Percentiles rank a stretch among this genome's conserved stretches.
Conservation (phyloP, 1,140 invertebrate species). For the Drosophila cardini region DNA sequence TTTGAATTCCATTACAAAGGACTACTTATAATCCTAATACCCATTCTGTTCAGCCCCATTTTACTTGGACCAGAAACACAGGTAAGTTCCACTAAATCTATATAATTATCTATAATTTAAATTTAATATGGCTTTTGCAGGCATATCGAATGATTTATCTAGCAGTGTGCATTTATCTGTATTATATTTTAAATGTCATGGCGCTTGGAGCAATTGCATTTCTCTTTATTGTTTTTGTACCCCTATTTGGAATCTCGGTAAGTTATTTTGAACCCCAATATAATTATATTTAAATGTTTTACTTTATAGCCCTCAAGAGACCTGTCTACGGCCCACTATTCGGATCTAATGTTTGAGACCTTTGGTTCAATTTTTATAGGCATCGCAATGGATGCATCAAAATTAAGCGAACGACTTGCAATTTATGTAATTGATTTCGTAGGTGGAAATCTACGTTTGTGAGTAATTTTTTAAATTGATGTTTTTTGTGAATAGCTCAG, state of each 20-base stretch:
- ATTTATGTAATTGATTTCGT: background rate
- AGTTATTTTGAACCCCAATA: background rate
- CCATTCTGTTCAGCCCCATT: slow-evolving; percentile 41
- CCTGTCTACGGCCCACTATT: slow-evolving; percentile 35
- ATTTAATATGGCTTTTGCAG: slow-evolving; percentile 5
- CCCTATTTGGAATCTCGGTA: slow-evolving; percentile 41
- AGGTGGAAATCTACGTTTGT: slow-evolving; percentile 36
- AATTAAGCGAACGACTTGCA: slow-evolving; percentile 43
- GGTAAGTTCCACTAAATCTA: slow-evolving; percentile 16
- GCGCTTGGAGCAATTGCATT: slow-evolving; percentile 52
- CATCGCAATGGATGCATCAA: slow-evolving; percentile 54
- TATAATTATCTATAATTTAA: background rate
- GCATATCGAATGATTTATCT: slow-evolving; percentile 46
- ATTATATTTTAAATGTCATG: slow-evolving; percentile 60
- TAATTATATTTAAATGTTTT: background rate
- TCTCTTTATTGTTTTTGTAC: slow-evolving; percentile 50
- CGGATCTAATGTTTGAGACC: slow-evolving; percentile 44
- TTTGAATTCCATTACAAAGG: slow-evolving; percentile 67
- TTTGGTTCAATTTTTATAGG: slow-evolving; percentile 41
- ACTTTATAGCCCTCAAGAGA: slow-evolving; percentile 13
- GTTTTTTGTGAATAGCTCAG: no score
- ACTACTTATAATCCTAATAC: slow-evolving; percentile 44
- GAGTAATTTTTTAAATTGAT: background rate
- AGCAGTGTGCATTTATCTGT: slow-evolving; percentile 36
- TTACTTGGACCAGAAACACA: slow-evolving; percentile 16